phyloP scores from a whole-genome alignment of 2,888 invertebrate genomes.

The Eurytoma adleriae region DNA sequence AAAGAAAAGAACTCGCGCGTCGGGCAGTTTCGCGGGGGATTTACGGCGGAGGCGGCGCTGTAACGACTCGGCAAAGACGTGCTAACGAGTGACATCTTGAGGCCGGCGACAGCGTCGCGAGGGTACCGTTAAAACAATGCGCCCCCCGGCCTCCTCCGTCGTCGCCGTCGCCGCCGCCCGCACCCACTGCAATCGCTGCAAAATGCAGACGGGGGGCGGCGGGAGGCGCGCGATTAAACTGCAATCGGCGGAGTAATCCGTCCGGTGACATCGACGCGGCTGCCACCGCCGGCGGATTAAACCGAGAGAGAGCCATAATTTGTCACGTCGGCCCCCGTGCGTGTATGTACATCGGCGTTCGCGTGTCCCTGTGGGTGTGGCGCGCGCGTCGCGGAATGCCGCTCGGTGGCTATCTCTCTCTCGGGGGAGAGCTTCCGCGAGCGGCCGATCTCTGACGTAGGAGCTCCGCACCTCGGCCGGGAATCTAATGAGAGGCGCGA shows the following conservation, averaged over 20 bases:
- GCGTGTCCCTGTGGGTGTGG: background rate
- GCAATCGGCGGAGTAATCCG: conserved; percentile 51
- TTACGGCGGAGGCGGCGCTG: conserved; percentile 26
- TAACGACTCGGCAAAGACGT: conserved; percentile 44
- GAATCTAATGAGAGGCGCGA: background rate
- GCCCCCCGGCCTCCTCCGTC: background rate
- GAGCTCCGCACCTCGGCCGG: background rate
- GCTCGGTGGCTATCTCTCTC: background rate
- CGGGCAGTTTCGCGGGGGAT: conserved; percentile 27
- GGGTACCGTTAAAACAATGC: conserved; percentile 36
- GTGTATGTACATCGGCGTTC: background rate
- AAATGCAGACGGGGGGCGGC: background rate
- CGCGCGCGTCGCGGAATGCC: background rate
- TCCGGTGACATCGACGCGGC: conserved; percentile 48
- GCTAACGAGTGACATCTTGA: conserved; percentile 51
- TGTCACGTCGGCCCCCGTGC: conserved; percentile 19
- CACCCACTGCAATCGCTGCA: background rate
- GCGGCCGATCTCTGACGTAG: conserved; percentile 1
- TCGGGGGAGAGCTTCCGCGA: background rate
- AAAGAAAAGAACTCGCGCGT: background rate
- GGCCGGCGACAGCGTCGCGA: conserved; percentile 9
- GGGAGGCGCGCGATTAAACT: conserved; percentile 41
- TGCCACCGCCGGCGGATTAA: conserved; percentile 41
- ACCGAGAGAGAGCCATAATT: conserved; percentile 44
- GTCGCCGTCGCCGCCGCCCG: background rate